A percentile compares a stretch with the other conserved stretches of the same genome.
phyloP scores from a whole-genome alignment of 2,113 vertebrate species.

The Myocastor coypus region DNA sequence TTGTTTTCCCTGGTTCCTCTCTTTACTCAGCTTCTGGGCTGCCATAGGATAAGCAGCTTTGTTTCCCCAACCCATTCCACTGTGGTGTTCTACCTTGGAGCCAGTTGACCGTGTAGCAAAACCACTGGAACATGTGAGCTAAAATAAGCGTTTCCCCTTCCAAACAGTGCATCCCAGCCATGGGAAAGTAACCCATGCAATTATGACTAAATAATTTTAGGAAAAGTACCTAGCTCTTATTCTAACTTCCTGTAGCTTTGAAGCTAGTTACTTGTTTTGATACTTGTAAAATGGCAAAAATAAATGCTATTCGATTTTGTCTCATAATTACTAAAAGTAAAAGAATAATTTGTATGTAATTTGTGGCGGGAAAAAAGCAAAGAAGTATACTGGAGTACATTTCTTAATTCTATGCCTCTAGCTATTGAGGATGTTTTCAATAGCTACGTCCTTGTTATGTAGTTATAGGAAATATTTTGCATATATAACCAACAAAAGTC shows the following conservation, averaged over 20 bases:
- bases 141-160: neutral
- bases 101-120: neutral
- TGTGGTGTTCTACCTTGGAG: neutral
- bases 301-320: conserved; percentile 8
- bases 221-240: neutral
- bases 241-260: neutral
- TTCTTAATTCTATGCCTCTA: no score
- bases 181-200: neutral
- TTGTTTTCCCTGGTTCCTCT: neutral
- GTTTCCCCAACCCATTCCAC: neutral
- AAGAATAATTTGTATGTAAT: neutral
- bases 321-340: neutral
- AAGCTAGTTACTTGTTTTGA: neutral
- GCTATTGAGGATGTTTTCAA: no score
- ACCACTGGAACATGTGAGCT: neutral
- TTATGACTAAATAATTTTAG: neutral
- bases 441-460: neutral
- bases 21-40: neutral
- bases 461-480: neutral
- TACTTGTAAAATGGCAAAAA: neutral
- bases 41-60: neutral
- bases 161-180: neutral
- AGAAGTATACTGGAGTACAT: no score
- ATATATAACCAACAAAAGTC: neutral
- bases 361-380: neutral